phyloP scores from a whole-genome alignment of 2,797 vertebrate genomes.

The Alosa sapidissima region DNA sequence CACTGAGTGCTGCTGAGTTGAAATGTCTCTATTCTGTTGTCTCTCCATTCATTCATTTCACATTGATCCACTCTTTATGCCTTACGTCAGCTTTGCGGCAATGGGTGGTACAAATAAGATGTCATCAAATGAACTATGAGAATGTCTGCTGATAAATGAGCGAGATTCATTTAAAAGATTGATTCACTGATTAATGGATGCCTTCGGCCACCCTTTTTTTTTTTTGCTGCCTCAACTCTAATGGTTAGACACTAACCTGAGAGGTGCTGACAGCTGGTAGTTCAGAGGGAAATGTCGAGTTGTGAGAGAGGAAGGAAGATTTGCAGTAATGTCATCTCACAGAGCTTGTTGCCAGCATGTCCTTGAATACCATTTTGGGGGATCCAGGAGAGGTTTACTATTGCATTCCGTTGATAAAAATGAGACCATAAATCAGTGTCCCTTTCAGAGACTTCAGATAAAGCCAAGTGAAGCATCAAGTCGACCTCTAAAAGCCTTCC shows the following conservation, averaged over 20 bases:
- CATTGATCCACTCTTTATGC: background rate
- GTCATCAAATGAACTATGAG: background rate
- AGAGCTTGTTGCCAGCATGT: conserved; percentile 41
- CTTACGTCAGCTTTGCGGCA: background rate
- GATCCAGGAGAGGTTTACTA: conserved; percentile 45
- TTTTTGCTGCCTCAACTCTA: background rate
- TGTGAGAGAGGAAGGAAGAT: conserved; percentile 41
- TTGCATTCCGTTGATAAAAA: conserved; percentile 58
- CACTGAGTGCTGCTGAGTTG: background rate
- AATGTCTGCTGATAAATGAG: background rate
- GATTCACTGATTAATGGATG: conserved; percentile 1
- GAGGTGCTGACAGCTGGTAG: conserved; percentile 49
- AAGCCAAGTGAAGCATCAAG: conserved; percentile 57
- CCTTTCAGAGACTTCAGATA: conserved; percentile 51
- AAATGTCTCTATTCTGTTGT: background rate
- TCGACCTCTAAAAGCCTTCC: background rate
- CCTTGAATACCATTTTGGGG: conserved; percentile 54
- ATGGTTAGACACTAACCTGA: conserved; percentile 47
- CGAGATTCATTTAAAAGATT: conserved; percentile 18
- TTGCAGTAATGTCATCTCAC: conserved; percentile 46
- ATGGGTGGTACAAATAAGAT: background rate
- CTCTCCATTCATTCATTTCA: background rate
- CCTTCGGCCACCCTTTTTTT: background rate
- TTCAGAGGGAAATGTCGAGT: conserved; percentile 49
- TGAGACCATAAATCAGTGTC: conserved; percentile 51